Percentiles rank a stretch among this genome's conserved stretches.
phyloP scores from a whole-genome alignment of 2,113 vertebrate genomes.

The Ifrita kowaldi region DNA sequence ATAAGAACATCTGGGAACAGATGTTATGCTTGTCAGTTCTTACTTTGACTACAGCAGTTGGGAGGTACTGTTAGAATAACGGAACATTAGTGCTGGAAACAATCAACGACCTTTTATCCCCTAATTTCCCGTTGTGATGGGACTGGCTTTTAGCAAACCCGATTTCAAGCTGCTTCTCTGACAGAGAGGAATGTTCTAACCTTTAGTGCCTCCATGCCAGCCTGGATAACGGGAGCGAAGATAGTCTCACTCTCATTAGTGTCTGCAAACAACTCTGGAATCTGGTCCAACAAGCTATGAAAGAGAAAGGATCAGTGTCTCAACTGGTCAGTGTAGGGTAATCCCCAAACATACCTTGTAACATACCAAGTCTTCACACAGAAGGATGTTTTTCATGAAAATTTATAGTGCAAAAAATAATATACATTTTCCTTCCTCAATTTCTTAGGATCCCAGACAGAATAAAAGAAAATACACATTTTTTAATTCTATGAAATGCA shows the following conservation, averaged over 20 bases:
- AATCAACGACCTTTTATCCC: neutral
- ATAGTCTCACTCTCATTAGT: constrained; percentile 91
- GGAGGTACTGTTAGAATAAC: neutral
- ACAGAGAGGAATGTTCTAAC: constrained; percentile 65
- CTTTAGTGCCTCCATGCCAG: constrained; percentile 93
- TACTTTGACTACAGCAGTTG: neutral
- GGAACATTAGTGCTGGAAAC: neutral
- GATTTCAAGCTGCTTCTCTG: neutral
- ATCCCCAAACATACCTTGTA: neutral
- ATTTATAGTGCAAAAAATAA: neutral
- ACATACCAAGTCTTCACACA: neutral
- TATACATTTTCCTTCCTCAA: neutral
- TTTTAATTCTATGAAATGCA: neutral
- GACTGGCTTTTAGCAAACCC: neutral
- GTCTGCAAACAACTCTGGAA: constrained; percentile 95
- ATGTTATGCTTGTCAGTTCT: neutral
- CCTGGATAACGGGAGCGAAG: constrained; percentile 90
- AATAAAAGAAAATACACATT: neutral
- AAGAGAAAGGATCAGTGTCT: neutral
- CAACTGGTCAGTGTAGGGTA: neutral
- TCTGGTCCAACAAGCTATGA: constrained; percentile 89
- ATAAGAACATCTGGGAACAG: neutral
- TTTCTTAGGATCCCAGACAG: neutral
- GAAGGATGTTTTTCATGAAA: neutral
- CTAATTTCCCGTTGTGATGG: neutral